Base-by-base conservation (phyloP, 2,113 vertebrate species). In the Maccullochella peelii region DNA sequence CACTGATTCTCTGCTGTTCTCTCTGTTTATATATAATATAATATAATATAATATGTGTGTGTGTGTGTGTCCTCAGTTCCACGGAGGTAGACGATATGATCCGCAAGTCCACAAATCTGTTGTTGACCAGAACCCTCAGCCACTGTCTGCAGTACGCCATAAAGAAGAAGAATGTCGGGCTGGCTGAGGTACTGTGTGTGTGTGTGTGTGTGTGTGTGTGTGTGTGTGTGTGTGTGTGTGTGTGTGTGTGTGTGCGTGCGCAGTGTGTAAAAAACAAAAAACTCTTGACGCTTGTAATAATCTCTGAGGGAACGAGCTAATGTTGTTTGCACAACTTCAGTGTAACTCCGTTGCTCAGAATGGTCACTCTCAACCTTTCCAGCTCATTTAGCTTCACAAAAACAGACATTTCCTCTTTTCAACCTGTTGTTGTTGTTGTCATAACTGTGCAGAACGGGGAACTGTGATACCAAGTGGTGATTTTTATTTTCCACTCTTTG, bases 81-180 rank as follows among this genome's bases (percentile, higher is more conserved):
- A 99, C 98, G 0, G 98, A 99, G 90, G 94, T 99, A 0, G 98
- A 99, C 6, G 98, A 99, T 83, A 99, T 99, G 98, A 99, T 99
- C 86, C 94, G 98, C 70, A 99, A 99, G 93, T 99, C 98, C 1
- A 99, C 98, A 0, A 99, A 99, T 27, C 94, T 99, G 79, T 91
- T 99, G 88, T 92, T 99, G 91, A 99, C 97, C 71, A 94, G 98
- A 57, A 99, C 97, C 0, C 96, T 99, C 74, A 99, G 98, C 95
- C 95, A 97, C 95, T 97, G 96, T 79, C 95, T 99, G 73, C 97
- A 99, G 91, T 99, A 97, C 0, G 97, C 96, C 90, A 99, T 99
- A 80, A 99, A 98, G 94, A 98, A 97, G 94, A 99, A 94, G 90
- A 99, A 99, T 21, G 96, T 99, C 0, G 98, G 98, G 0, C 94